Conservation (phyloP, 2,113 vertebrate genomes). For the Microtus pennsylvanicus region DNA sequence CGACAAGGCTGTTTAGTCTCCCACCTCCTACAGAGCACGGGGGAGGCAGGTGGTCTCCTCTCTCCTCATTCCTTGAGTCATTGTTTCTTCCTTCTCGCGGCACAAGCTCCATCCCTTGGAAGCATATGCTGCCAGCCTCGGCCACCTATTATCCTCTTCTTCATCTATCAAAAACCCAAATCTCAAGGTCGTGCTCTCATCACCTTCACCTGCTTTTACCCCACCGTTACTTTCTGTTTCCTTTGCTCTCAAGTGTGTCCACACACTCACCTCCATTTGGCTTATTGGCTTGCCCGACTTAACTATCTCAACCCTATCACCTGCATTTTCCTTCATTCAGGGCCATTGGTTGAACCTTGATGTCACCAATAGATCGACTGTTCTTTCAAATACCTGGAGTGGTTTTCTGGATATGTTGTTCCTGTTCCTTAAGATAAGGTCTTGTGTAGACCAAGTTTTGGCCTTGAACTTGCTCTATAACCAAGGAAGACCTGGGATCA, state of each 20-base stretch:
- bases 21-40: background rate
- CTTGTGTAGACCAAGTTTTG: background rate
- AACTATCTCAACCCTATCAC: background rate
- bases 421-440: background rate
- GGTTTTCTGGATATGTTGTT: background rate
- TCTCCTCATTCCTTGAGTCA: background rate
- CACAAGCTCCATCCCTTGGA: background rate
- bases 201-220: no score
- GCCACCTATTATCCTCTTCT: background rate
- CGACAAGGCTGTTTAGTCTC: background rate
- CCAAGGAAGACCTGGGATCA: background rate
- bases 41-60: background rate
- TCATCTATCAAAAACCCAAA: background rate
- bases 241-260: background rate
- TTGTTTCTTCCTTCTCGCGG: background rate
- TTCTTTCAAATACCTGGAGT: background rate
- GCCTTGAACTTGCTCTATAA: no score
- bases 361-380: background rate
- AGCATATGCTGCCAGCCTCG: background rate
- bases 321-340: background rate
- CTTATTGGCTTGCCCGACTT: background rate
- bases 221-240: background rate
- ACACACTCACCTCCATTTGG: background rate
- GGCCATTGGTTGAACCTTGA: background rate
- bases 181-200: background rate